Evolutionary conservation across 2,888 invertebrate species (phyloP).

Genomic region (Trissoscelio sp.): DNA sequence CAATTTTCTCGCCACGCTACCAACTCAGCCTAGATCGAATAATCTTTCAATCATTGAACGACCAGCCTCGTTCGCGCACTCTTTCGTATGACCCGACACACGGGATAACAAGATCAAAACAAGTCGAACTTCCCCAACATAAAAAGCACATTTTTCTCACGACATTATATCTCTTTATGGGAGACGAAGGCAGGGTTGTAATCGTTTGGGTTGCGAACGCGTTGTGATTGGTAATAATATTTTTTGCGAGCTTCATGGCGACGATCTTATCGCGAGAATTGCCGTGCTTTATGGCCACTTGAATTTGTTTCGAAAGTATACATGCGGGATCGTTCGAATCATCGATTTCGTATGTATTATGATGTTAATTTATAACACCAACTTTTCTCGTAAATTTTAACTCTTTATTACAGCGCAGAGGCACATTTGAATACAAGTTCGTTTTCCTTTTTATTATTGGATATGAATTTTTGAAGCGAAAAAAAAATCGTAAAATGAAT

Average conservation of each 20-base stretch:
- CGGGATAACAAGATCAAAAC: constrained; percentile 14
- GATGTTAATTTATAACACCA: constrained; percentile 34
- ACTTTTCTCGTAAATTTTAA: constrained; percentile 36
- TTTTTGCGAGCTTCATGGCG: constrained; percentile 22
- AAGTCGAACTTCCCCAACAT: not conserved
- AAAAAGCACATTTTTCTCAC: constrained; percentile 29
- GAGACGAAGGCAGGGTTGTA: not conserved
- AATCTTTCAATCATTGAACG: constrained; percentile 49
- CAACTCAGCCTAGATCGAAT: constrained; percentile 35
- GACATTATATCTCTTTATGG: constrained; percentile 1
- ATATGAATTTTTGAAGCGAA: not conserved
- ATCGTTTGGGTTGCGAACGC: constrained; percentile 7
- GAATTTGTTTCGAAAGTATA: constrained; percentile 26
- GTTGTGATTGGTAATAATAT: constrained; percentile 27
- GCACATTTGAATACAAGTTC: not conserved
- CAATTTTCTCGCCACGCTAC: constrained; percentile 41
- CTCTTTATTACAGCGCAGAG: constrained; percentile 9
- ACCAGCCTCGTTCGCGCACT: not conserved
- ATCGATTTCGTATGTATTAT: constrained; percentile 17
- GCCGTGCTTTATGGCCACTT: constrained; percentile 14
- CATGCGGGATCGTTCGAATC: constrained; percentile 4
- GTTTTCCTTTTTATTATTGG: not conserved
- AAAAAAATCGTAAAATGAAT: too few species aligned
- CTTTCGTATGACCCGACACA: not conserved
- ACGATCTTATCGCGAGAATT: constrained; percentile 33